These are phyloP conservation scores for Pipistrellus pygmaeus DNA, from an alignment of 2,797 vertebrate genomes.

Conservation along the genomic window DNA sequence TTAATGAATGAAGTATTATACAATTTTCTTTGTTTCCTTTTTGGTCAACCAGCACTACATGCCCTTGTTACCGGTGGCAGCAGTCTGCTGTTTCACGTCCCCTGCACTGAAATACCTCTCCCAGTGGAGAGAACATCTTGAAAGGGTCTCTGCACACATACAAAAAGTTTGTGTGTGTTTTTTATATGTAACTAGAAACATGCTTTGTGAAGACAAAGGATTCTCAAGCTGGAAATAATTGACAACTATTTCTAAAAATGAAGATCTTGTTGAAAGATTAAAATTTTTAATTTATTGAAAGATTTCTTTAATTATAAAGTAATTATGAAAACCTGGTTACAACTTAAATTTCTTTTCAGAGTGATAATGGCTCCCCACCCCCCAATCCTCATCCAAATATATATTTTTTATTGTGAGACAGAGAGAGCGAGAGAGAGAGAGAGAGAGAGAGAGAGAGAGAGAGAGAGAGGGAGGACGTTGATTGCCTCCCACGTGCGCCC, in stretches of 20 bases:
- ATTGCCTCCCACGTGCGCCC: too few species aligned
- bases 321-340: not conserved
- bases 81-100: not conserved
- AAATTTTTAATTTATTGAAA: constrained; percentile 17
- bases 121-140: not conserved
- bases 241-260: constrained; percentile 16
- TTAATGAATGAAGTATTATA: not conserved
- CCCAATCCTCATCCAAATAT: too few species aligned
- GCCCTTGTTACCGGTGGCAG: not conserved
- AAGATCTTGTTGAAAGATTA: constrained; percentile 44
- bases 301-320: constrained; percentile 47
- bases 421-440: too few species aligned
- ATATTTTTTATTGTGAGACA: too few species aligned
- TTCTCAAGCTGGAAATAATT: not conserved
- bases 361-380: not conserved
- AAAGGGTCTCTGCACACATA: not conserved
- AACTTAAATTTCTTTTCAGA: constrained; percentile 49
- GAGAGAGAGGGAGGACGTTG: too few species aligned
- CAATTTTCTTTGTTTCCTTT: constrained; percentile 18
- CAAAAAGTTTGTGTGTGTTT: not conserved
- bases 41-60: not conserved
- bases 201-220: not conserved
- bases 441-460: too few species aligned
- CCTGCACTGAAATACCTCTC: not conserved
- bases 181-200: not conserved